Evolutionary conservation across 2,113 vertebrate species (phyloP).

Genomic region (Myocastor coypus): DNA sequence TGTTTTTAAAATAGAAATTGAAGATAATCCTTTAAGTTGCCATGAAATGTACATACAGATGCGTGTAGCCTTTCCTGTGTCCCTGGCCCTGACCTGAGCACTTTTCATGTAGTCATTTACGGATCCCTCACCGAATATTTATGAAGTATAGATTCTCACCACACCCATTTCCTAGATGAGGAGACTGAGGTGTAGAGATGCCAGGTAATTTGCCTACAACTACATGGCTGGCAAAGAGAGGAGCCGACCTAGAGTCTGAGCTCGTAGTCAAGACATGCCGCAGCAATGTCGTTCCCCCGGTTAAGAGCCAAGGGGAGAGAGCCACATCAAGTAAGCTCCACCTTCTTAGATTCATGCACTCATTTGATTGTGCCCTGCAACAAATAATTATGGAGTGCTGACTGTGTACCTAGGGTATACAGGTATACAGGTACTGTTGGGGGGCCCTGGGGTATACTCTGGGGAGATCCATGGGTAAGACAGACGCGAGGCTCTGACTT

Average conservation of each 20-base stretch:
- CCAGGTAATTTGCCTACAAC: neutral
- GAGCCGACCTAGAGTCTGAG: neutral
- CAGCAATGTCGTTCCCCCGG: no score
- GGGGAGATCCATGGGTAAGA: neutral
- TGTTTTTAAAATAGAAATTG: conserved; percentile 32
- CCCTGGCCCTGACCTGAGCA: neutral
- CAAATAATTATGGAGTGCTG: neutral
- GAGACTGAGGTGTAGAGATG: neutral
- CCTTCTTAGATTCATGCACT: neutral
- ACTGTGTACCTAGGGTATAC: neutral
- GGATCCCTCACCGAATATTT: neutral
- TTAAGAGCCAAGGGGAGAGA: neutral
- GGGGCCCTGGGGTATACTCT: neutral
- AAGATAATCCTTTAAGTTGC: neutral
- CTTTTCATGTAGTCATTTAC: neutral
- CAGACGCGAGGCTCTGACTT: neutral
- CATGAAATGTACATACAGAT: neutral
- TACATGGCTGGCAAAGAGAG: neutral
- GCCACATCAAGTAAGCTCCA: neutral
- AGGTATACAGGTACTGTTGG: no score
- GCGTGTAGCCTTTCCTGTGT: neutral
- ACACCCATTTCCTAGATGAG: neutral
- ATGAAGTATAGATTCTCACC: neutral
- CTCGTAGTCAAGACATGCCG: no score
- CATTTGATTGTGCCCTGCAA: neutral